Base-by-base conservation (phyloP, 2,888 invertebrate genomes). In the Buathra laborator region DNA sequence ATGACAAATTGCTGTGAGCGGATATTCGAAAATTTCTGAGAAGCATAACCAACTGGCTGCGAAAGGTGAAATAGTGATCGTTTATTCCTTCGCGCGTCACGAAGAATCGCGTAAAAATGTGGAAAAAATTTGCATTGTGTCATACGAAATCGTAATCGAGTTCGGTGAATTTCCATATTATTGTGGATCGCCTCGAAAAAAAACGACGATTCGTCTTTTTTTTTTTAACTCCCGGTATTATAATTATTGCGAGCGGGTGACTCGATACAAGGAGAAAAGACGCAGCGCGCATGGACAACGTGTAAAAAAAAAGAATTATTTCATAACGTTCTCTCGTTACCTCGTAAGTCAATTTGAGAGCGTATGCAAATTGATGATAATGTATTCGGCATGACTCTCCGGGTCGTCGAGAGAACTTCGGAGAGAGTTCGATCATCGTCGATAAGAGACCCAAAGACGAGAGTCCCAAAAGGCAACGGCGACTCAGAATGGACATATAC, bases 341-440 rank as follows among this genome's bases (percentile, higher is more conserved):
- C 84, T 87, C 88, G 87, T 87, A 87, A 90, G 88, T 90, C 89
- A 90, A 89, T 90, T 91, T 89, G 87, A 86, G 83, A 87, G 82
- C 81, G 78, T 88, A 89, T 90, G 90, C 87, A 91, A 91, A 92
- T 92, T 89, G 87, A 90, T 90, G 90, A 85, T 91, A 91, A 91
- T 91, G 84, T 88, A 90, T 90, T 89, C 90, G 85, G 78, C 76
- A 76, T 76, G 64, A 56, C 59, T 59, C 16, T 44, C 62, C 43
- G 56, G 14, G 14, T 6, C 59, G 59, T 1, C 32, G 9, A 64
- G 43, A 64, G 16, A 37, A 37, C 37, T 7, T 16, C 16, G 24
- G 64, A n/a, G 37, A 32, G 37, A 37, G 16, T 59, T 59, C 59
- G 59, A 59, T 59, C 29, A 59, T 59, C 12, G 4, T 59, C 59